These are phyloP conservation scores for Polyommatus iphigenia DNA, from an alignment of 2,888 invertebrate species.

Conservation along the genomic window DNA sequence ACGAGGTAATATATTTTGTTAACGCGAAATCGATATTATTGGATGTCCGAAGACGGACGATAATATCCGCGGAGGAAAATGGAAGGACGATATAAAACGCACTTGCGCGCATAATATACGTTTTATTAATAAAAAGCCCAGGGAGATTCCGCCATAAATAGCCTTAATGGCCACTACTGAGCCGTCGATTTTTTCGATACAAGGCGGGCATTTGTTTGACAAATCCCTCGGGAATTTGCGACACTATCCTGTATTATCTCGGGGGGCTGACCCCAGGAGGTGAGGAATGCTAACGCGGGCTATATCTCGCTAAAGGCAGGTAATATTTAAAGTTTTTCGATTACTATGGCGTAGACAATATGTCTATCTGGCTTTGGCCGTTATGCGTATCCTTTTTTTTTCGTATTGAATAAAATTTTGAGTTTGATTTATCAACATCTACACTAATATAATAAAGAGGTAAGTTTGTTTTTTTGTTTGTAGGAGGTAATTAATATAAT, in stretches of 20 bases:
- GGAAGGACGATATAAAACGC: constrained; percentile 74
- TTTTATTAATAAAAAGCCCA: constrained; percentile 80
- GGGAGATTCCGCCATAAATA: constrained; percentile 77
- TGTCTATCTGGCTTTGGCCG: not conserved
- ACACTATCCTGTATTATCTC: constrained; percentile 74
- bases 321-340: constrained; percentile 51
- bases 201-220: constrained; percentile 78
- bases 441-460: too few relatives aligned
- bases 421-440: not conserved
- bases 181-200: constrained; percentile 78
- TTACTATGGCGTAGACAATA: not conserved
- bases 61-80: constrained; percentile 69
- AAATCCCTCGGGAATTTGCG: constrained; percentile 74
- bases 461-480: too few relatives aligned
- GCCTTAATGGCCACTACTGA: constrained; percentile 75
- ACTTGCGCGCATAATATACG: constrained; percentile 80
- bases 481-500: too few relatives aligned
- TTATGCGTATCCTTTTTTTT: not conserved
- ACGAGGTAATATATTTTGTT: constrained; percentile 53
- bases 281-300: constrained; percentile 70
- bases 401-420: not conserved
- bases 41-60: constrained; percentile 76
- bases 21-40: constrained; percentile 62
- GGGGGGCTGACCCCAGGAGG: constrained; percentile 73
- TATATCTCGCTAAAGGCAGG: constrained; percentile 72